Conservation (phyloP, 2,113 vertebrate species). For the zebrafish (Danio rerio) region GRCz12tu NC_133182.1:39198001-39198500, state of each 20-base stretch:
- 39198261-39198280: not conserved
- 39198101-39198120: not conserved
- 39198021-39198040: conserved; percentile 32
- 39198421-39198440: too few relatives aligned
- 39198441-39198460: too few relatives aligned
- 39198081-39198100: not conserved
- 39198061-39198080: conserved; percentile 4
- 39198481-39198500: too few relatives aligned
- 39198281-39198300: too few relatives aligned
- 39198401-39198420: too few relatives aligned
- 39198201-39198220: not conserved
- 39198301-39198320: too few relatives aligned
- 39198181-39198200: not conserved
- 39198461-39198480: too few relatives aligned
- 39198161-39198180: not conserved
- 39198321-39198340: too few relatives aligned
- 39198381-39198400: too few relatives aligned
- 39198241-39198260: not conserved
- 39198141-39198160: not conserved
- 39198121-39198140: not conserved
- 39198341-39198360: too few relatives aligned
- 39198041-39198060: conserved; percentile 5
- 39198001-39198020: not conserved
- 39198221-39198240: not conserved
- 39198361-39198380: too few relatives aligned